These are phyloP conservation scores for Tauraco erythrolophus DNA, from an alignment of 2,113 vertebrate genomes.

Conservation along the genomic window DNA sequence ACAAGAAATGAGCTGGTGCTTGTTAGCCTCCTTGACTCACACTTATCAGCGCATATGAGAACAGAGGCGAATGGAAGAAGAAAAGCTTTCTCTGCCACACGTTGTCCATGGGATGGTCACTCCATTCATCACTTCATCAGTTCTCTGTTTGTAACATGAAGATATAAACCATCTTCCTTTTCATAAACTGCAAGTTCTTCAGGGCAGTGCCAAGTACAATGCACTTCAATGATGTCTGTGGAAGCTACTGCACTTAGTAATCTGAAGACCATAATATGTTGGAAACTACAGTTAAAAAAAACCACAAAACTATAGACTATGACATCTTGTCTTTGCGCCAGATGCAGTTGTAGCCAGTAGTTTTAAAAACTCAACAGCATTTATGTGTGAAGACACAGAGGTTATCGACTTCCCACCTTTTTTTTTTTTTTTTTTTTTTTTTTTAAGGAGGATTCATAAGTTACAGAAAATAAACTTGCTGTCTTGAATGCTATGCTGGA, in stretches of 20 bases:
- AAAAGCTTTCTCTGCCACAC: not conserved
- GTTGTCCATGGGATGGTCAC: not conserved
- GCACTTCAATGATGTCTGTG: not conserved
- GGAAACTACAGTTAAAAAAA: not conserved
- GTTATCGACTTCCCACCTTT: rapidly evolving
- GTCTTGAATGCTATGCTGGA: not conserved
- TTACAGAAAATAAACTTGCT: not conserved
- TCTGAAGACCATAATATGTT: not conserved
- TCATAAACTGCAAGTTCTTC: not conserved
- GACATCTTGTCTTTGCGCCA: not conserved
- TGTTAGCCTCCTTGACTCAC: not conserved
- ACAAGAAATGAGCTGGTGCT: not conserved
- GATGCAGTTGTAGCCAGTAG: not conserved
- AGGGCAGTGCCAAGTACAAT: rapidly evolving
- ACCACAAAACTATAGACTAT: too few species aligned
- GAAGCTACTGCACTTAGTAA: not conserved
- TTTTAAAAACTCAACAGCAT: not conserved
- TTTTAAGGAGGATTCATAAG: not conserved
- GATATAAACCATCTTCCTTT: not conserved
- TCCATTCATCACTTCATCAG: not conserved
- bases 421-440: not conserved
- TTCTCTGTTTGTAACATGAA: not conserved
- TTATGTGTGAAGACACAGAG: not conserved
- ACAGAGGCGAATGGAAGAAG: not conserved
- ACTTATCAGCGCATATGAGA: not conserved